phyloP scores from a whole-genome alignment of 1,140 invertebrate genomes.

The Paramacrobiotus metropolitanus region DNA sequence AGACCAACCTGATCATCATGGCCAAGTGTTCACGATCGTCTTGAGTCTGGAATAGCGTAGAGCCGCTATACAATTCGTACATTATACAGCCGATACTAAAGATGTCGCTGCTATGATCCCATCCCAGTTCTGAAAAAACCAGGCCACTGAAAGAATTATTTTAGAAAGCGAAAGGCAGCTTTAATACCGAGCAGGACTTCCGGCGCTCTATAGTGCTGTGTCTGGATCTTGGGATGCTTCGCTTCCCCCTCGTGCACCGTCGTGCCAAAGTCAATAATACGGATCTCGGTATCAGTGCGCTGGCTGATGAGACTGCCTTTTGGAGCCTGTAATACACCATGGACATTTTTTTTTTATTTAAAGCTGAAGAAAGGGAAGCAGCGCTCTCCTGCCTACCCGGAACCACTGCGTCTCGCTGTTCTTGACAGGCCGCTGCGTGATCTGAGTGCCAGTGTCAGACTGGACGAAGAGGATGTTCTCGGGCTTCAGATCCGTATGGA shows the following conservation, averaged over 20 bases:
- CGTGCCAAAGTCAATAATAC: slow-evolving; percentile 95
- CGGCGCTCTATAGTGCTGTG: slow-evolving; percentile 89
- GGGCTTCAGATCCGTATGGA: slow-evolving; percentile 96
- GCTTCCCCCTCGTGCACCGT: slow-evolving; percentile 99
- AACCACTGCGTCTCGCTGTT: background rate
- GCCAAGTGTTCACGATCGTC: slow-evolving; percentile 97
- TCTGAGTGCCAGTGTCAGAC: slow-evolving; percentile 65
- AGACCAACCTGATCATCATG: slow-evolving; percentile 78
- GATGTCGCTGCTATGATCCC: slow-evolving; percentile 31
- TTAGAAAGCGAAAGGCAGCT: background rate
- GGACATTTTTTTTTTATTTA: background rate
- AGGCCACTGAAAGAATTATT: slow-evolving; percentile 6
- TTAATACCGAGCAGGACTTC: slow-evolving; percentile 79
- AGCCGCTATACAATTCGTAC: slow-evolving; percentile 31
- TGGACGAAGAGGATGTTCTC: slow-evolving; percentile 96
- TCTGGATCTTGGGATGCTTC: slow-evolving; percentile 96
- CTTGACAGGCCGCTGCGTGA: slow-evolving; percentile 5
- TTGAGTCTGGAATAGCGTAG: slow-evolving; percentile 51
- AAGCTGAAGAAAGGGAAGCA: too few relatives aligned
- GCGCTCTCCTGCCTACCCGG: too few relatives aligned
- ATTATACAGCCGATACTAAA: slow-evolving; percentile 34
- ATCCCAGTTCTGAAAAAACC: slow-evolving; percentile 26
- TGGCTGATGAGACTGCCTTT: slow-evolving; percentile 29
- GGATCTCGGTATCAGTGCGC: slow-evolving; percentile 74
- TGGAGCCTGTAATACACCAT: background rate